Base-by-base conservation (phyloP, 2,797 vertebrate genomes). In the Sparidentex hasta region DNA sequence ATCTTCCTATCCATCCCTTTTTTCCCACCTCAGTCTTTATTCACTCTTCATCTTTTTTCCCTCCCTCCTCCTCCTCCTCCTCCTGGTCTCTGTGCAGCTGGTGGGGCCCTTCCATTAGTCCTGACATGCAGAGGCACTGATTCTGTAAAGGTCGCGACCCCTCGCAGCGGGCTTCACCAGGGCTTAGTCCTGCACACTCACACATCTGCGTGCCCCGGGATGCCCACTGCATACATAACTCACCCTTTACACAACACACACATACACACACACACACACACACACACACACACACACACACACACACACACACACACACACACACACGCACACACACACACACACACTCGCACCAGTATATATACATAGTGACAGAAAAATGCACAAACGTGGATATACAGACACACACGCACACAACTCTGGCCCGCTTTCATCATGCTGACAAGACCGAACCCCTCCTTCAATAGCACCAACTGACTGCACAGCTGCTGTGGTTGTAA, bases 81-180 rank as follows among this genome's bases (percentile, higher is more conserved):
- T 70, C 84, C 64, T 65, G 75, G 71, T 76, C 83, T 69, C 65
- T 54, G 83, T 93, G 90, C 92, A 92, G 90, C 93, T 93, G 90
- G 87, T 87, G 87, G 87, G 92, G 90, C 90, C 92, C 65, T 93
- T 94, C 95, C 96, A 97, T 96, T 96, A 95, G 94, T 94, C 91
- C 94, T 95, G 96, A 97, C 96, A 95, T 94, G 93, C 87, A 95
- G 93, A 96, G 96, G 94, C 96, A 96, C 95, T 96, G 96, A 96
- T 96, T 96, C 96, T 96, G 96, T 97, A 96, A 97, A 95, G 96
- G 96, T 96, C 92, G 65, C 85, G 95, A 95, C 94, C 95, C 65
- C 74, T 80, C 95, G 69, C 95, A 95, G 94, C 83, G 59, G 93
- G 95, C 65, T 87, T 88, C 74, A 80, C 91, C 91, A 90, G 90